These are phyloP conservation scores for Fragum fragum DNA, from an alignment of 2,888 invertebrate species.

Conservation along the genomic window DNA sequence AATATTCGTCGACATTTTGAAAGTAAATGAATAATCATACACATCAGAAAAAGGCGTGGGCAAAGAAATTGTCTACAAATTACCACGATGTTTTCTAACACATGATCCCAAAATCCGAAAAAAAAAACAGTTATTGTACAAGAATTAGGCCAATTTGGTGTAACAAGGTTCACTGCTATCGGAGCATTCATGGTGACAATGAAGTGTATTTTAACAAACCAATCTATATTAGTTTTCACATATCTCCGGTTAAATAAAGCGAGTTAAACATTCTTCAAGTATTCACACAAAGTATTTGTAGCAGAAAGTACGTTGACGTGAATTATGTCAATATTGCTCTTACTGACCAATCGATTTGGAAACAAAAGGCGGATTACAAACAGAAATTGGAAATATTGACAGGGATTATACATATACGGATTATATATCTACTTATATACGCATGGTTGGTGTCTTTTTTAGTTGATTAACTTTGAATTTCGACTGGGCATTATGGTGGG, in stretches of 20 bases:
- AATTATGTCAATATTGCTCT: conserved; percentile 23
- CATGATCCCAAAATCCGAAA: too few species aligned
- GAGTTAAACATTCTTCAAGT: background rate
- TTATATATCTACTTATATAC: conserved; percentile 17
- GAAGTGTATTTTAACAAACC: background rate
- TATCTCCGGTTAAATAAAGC: conserved; percentile 6
- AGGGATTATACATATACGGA: conserved; percentile 13
- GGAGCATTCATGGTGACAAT: background rate
- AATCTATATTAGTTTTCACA: conserved; percentile 10
- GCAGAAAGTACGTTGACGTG: background rate
- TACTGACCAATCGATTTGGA: conserved; percentile 4
- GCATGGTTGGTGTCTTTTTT: conserved; percentile 12
- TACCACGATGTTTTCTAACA: too few species aligned
- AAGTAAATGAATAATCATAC: too few species aligned
- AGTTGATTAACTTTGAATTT: conserved; percentile 15
- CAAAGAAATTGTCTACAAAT: too few species aligned
- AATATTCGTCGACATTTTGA: too few species aligned
- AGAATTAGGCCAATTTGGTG: too few species aligned
- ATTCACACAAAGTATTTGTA: conserved; percentile 10
- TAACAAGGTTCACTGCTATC: too few species aligned
- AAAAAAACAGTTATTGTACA: too few species aligned
- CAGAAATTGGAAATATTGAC: conserved; percentile 14
- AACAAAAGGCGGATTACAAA: conserved; percentile 5
- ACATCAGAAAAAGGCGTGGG: too few species aligned
- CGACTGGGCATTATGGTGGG: too few species aligned